Percentiles rank a stretch among this genome's conserved stretches.
Conservation (phyloP, 2,888 invertebrate species). For the Xanthia togata region DNA sequence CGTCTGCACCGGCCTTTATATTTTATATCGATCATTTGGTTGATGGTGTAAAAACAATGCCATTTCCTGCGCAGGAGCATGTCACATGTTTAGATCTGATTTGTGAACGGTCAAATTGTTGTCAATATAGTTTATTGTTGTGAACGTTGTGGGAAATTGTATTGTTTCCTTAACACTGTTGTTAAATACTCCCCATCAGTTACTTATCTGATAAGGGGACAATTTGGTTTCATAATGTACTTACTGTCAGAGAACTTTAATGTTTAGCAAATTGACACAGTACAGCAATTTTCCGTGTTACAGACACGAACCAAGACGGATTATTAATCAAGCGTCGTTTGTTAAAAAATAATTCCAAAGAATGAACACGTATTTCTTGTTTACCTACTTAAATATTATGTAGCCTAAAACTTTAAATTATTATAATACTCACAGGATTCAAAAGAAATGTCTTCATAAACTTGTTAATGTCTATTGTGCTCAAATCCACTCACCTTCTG, state of each 20-base stretch:
- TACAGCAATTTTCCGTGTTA: background rate
- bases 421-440: constrained; percentile 48
- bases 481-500: constrained; percentile 86
- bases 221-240: background rate
- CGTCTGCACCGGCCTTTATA: constrained; percentile 74
- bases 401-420: constrained; percentile 1
- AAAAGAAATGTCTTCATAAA: constrained; percentile 56
- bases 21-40: constrained; percentile 73
- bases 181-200: background rate
- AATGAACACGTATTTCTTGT: background rate
- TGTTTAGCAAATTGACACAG: background rate
- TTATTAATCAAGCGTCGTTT: background rate
- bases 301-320: no score
- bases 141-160: background rate
- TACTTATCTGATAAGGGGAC: background rate
- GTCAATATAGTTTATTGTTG: constrained; percentile 37
- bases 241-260: background rate
- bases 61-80: constrained; percentile 73
- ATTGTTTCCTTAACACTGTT: background rate
- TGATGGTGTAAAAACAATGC: constrained; percentile 80
- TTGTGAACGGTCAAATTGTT: constrained; percentile 42
- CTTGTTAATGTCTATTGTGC: constrained; percentile 57
- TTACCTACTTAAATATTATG: background rate
- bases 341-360: background rate
- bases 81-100: constrained; percentile 48